These are phyloP conservation scores for Ploceus nigricollis DNA, from an alignment of 2,113 vertebrate genomes.

Conservation along the genomic window DNA sequence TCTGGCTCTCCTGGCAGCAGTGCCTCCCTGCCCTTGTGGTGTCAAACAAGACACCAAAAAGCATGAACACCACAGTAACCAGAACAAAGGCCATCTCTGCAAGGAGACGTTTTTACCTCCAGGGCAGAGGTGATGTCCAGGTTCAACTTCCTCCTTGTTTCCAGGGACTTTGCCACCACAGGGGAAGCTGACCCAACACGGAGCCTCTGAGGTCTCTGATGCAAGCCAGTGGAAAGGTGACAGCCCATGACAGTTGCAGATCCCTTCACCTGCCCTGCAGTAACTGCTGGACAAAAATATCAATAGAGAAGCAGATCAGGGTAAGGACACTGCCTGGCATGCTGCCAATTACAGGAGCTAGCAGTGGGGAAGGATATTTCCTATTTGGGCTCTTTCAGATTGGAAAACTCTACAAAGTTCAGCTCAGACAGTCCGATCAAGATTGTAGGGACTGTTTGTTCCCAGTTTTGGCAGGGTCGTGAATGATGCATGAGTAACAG, in stretches of 20 bases:
- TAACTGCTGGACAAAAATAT: background rate
- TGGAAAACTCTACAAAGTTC: slow-evolving; percentile 34
- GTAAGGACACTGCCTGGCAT: background rate
- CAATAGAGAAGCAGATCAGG: background rate
- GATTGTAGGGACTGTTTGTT: slow-evolving; percentile 66
- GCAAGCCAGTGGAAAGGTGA: background rate
- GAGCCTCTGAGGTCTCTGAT: background rate
- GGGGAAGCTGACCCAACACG: fast-evolving
- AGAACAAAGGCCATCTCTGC: background rate
- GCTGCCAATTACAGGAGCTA: background rate
- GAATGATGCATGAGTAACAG: slow-evolving; percentile 63
- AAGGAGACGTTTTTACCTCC: background rate
- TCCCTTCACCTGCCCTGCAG: background rate
- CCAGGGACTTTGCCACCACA: background rate
- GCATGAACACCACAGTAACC: background rate
- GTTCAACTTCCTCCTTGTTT: background rate
- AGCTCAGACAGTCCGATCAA: slow-evolving; percentile 35
- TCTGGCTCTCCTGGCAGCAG: background rate
- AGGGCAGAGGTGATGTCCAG: fast-evolving
- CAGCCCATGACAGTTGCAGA: fast-evolving
- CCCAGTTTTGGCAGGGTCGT: slow-evolving; percentile 50
- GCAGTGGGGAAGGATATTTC: background rate
- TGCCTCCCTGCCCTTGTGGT: fast-evolving
- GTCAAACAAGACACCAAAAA: background rate
- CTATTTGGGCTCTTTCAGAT: slow-evolving; percentile 42